Evolutionary conservation across 1,140 invertebrate genomes (phyloP).

Genomic region (Ooceraea biroi): DNA sequence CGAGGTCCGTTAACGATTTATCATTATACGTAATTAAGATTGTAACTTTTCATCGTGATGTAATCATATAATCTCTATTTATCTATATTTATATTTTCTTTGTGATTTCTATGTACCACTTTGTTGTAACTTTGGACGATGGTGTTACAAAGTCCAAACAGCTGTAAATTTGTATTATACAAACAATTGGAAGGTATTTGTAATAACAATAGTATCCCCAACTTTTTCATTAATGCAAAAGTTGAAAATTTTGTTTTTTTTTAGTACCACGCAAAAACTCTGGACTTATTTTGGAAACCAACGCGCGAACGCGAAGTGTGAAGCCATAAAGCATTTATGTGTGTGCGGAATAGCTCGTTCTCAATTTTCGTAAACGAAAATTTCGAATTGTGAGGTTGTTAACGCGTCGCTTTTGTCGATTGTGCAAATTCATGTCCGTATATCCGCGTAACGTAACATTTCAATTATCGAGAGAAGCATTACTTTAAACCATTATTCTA

Average conservation of each 20-base stretch:
- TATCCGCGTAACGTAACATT: not conserved
- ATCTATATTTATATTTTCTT: too few species aligned
- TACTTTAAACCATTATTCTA: conserved; percentile 17
- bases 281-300: too few species aligned
- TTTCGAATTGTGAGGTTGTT: not conserved
- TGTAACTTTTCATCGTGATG: conserved; percentile 34
- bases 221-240: not conserved
- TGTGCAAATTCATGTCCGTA: not conserved
- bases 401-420: not conserved
- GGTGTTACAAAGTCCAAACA: not conserved
- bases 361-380: not conserved
- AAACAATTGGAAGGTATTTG: conserved; percentile 16
- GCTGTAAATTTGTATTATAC: conserved; percentile 37
- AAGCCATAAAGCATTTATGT: conserved; percentile 34
- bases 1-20: conserved; percentile 35
- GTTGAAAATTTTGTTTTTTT: conserved; percentile 11
- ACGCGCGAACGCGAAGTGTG: not conserved
- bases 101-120: conserved; percentile 27
- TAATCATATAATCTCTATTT: conserved; percentile 31
- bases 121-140: not conserved
- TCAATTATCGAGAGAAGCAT: not conserved
- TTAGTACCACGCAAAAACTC: conserved; percentile 3
- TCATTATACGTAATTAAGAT: conserved; percentile 20
- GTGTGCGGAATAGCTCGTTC: not conserved
- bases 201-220: not conserved